These are phyloP conservation scores for Bruchidius siliquastri DNA, from an alignment of 2,888 invertebrate genomes.

Conservation along the genomic window DNA sequence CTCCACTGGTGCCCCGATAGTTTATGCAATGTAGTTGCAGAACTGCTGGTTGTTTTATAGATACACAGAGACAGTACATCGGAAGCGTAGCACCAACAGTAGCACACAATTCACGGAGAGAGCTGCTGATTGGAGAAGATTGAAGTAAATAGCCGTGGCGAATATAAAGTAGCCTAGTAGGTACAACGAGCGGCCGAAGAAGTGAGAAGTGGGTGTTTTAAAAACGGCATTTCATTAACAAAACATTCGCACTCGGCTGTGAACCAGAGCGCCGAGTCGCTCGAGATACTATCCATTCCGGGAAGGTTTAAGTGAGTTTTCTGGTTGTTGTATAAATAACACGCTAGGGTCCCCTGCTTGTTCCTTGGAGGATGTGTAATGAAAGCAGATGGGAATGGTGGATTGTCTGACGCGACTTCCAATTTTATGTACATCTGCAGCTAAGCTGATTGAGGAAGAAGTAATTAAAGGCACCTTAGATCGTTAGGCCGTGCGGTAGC, in stretches of 20 bases:
- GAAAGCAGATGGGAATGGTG: background rate
- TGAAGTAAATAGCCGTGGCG: background rate
- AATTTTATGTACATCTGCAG: background rate
- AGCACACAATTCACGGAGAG: background rate
- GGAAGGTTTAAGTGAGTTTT: slow-evolving; percentile 17
- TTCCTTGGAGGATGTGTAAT: background rate
- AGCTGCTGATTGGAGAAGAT: background rate
- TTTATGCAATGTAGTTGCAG: background rate
- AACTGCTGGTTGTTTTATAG: background rate
- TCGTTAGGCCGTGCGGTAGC: too few species aligned
- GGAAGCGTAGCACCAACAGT: background rate
- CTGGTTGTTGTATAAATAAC: slow-evolving; percentile 9
- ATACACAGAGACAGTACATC: background rate
- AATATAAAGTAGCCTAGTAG: background rate
- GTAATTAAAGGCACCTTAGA: too few species aligned
- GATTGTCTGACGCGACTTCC: background rate
- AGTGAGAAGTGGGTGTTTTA: slow-evolving; percentile 25
- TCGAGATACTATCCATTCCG: slow-evolving; percentile 6
- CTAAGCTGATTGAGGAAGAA: too few species aligned
- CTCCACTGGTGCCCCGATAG: background rate
- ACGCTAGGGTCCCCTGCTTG: background rate
- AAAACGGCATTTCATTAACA: slow-evolving; percentile 30
- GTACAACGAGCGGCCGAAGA: slow-evolving; percentile 4
- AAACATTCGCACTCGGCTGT: slow-evolving; percentile 21
- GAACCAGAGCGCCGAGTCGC: slow-evolving; percentile 11